A percentile compares a stretch with the other conserved stretches of the same genome.
Evolutionary conservation across 2,797 vertebrate genomes (phyloP).

Genomic region (Denticeps clupeoides): DNA sequence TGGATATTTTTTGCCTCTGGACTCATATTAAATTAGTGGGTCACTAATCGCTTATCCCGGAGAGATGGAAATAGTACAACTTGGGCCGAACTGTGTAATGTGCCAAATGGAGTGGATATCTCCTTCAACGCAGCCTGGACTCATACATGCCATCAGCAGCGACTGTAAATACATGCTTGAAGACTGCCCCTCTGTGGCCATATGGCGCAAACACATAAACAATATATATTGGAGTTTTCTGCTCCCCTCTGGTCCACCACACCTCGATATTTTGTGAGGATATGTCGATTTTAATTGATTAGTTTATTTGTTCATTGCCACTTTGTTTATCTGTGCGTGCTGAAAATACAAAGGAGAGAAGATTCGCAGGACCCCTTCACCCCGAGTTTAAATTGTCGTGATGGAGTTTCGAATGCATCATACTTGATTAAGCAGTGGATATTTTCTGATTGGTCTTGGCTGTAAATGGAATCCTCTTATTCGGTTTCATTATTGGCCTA

Average conservation of each 20-base stretch:
- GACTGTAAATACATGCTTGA: conserved; percentile 41
- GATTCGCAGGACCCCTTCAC: background rate
- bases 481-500: conserved; percentile 55
- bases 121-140: too few species aligned
- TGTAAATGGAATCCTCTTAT: conserved; percentile 65
- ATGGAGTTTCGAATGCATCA: conserved; percentile 4
- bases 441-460: conserved; percentile 58
- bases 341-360: conserved; percentile 18
- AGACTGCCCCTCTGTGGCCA: conserved; percentile 63
- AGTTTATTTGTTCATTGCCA: too few species aligned
- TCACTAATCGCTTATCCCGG: too few species aligned
- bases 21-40: too few species aligned
- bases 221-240: background rate
- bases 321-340: conserved; percentile 29
- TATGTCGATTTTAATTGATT: too few species aligned
- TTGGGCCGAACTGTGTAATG: too few species aligned
- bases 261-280: conserved; percentile 13
- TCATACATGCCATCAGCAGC: conserved; percentile 13
- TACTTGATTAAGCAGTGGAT: conserved; percentile 32
- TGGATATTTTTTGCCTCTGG: too few species aligned
- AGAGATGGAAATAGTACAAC: too few species aligned
- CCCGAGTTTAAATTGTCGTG: background rate
- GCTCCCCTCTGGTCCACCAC: conserved; percentile 15
- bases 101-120: too few species aligned
- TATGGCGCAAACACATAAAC: conserved; percentile 12